Percentiles rank a stretch among this genome's conserved stretches.
Evolutionary conservation across 2,113 vertebrate species (phyloP).

Genomic region (Seriola rivoliana): DNA sequence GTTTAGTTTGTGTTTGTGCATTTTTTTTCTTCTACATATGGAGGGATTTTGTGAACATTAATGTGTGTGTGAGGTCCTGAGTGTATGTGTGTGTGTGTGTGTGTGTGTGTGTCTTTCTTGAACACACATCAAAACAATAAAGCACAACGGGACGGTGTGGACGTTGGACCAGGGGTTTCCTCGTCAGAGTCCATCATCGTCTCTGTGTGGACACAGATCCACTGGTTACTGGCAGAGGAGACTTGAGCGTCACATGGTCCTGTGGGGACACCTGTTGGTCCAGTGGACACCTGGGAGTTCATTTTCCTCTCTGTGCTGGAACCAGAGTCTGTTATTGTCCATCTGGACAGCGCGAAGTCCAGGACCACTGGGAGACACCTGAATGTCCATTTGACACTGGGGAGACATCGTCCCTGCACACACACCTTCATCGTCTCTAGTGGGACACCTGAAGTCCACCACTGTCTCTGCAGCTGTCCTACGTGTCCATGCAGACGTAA

Average conservation of each 20-base stretch:
- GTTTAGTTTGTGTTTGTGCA: slow-evolving; percentile 33
- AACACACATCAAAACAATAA: slow-evolving; percentile 4
- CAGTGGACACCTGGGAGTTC: neutral
- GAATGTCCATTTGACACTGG: too few relatives aligned
- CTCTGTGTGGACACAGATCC: neutral
- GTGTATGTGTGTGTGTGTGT: slow-evolving; percentile 27
- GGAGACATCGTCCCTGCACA: too few relatives aligned
- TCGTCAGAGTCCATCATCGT: slow-evolving; percentile 12
- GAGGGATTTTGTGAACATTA: neutral
- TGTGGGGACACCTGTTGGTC: neutral
- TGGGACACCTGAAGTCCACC: too few relatives aligned
- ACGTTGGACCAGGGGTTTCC: neutral
- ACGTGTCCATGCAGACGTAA: too few relatives aligned
- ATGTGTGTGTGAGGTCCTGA: slow-evolving; percentile 10
- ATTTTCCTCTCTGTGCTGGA: neutral
- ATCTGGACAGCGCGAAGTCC: neutral
- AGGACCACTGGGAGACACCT: too few relatives aligned
- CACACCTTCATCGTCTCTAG: too few relatives aligned
- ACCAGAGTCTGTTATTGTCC: too few relatives aligned
- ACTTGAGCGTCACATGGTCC: neutral
- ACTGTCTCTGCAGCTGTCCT: too few relatives aligned
- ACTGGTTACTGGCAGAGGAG: too few relatives aligned
- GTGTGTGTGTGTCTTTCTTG: slow-evolving; percentile 27
- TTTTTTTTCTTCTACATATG: slow-evolving; percentile 29
- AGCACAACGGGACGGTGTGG: slow-evolving; percentile 5